Evolutionary conservation across 2,888 invertebrate genomes (phyloP).

Genomic region (Ischnura elegans): DNA sequence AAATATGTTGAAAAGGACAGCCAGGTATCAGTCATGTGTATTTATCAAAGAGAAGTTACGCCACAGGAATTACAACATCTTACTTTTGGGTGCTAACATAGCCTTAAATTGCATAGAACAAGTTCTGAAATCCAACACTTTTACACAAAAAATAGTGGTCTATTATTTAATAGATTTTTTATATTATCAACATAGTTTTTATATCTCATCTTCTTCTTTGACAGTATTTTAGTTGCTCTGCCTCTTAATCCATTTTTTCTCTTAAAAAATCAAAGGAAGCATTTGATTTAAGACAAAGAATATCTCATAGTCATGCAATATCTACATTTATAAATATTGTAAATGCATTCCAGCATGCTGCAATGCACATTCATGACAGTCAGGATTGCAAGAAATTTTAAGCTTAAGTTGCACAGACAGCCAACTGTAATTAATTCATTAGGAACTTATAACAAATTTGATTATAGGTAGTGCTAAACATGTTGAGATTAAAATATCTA

Average conservation of each 20-base stretch:
- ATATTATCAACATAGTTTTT: background rate
- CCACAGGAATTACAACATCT: background rate
- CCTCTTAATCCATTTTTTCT: background rate
- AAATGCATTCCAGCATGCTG: background rate
- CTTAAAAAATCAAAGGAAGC: background rate
- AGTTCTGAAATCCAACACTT: background rate
- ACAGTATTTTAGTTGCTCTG: background rate
- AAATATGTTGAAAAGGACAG: background rate
- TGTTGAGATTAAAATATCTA: background rate
- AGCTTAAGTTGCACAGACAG: background rate
- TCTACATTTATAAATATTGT: background rate
- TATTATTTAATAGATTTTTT: background rate
- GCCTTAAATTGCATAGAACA: background rate
- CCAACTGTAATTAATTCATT: background rate
- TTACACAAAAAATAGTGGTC: background rate
- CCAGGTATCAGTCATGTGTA: background rate
- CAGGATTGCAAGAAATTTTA: background rate
- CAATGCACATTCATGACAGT: background rate
- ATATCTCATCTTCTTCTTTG: background rate
- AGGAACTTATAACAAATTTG: background rate
- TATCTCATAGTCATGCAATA: background rate
- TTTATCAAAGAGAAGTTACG: background rate
- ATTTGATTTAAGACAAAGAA: background rate
- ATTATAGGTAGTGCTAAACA: background rate
- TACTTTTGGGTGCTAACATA: background rate